Evolutionary conservation across 2,797 vertebrate genomes (phyloP).

Genomic region (Anniella stebbinsi): DNA sequence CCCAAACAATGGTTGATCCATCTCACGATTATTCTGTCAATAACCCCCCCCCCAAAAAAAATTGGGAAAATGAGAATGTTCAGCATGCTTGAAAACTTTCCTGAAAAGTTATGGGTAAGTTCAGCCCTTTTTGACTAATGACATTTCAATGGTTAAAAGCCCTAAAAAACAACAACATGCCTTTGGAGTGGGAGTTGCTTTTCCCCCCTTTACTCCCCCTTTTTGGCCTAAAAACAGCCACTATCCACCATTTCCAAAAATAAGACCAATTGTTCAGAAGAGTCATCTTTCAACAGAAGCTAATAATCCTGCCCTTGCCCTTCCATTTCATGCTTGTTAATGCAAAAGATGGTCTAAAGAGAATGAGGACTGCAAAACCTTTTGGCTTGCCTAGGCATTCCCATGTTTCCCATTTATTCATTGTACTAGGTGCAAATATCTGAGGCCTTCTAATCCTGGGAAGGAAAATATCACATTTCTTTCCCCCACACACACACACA

Average conservation of each 20-base stretch:
- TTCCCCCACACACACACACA: no score
- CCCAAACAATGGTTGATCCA: not conserved
- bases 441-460: slow-evolving; percentile 15
- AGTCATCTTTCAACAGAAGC: slow-evolving; percentile 66
- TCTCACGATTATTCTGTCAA: not conserved
- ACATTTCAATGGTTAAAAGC: not conserved
- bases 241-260: slow-evolving; percentile 29
- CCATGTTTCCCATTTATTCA: not conserved
- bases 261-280: slow-evolving; percentile 62
- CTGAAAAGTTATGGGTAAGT: not conserved
- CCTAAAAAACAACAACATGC: not conserved
- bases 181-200: not conserved
- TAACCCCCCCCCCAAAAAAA: not conserved
- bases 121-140: no score
- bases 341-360: slow-evolving; percentile 49
- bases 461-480: slow-evolving; percentile 30
- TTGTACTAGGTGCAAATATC: slow-evolving; percentile 34
- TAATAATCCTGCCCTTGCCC: slow-evolving; percentile 46
- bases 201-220: not conserved
- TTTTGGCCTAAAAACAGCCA: slow-evolving; percentile 42
- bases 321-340: slow-evolving; percentile 45
- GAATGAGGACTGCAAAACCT: slow-evolving; percentile 16
- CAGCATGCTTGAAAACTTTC: not conserved
- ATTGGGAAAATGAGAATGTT: not conserved
- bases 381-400: slow-evolving; percentile 34